Conservation (phyloP, 1,140 invertebrate genomes). For the Philopotamus ludificatus region DNA sequence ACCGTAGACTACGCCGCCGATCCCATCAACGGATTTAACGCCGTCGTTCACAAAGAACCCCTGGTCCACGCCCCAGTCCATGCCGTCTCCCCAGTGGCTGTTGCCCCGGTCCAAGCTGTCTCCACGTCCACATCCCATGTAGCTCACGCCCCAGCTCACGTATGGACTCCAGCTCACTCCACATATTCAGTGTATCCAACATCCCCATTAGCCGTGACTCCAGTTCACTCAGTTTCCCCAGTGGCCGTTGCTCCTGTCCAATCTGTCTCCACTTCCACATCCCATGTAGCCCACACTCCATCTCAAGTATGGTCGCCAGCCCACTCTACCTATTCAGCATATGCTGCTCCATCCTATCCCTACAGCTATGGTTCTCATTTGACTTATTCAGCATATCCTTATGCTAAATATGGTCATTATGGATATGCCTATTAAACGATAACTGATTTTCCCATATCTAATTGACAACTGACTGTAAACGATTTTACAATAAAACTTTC, state of each 20-base stretch:
- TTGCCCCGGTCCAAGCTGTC: slow-evolving; percentile 46
- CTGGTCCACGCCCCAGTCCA: too few species aligned
- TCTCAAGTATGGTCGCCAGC: not conserved
- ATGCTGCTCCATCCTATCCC: too few species aligned
- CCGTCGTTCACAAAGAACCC: slow-evolving; percentile 53
- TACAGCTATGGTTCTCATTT: slow-evolving; percentile 18
- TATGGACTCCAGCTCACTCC: slow-evolving; percentile 41
- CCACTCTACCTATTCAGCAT: slow-evolving; percentile 41
- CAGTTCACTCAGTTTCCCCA: too few species aligned
- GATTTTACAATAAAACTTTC: too few species aligned
- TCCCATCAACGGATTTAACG: slow-evolving; percentile 56
- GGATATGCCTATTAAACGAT: too few species aligned
- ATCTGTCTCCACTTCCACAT: slow-evolving; percentile 32
- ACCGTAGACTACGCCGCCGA: slow-evolving; percentile 61
- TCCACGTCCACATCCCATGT: too few species aligned
- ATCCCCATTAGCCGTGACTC: slow-evolving; percentile 12
- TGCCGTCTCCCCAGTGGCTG: too few species aligned
- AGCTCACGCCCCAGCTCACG: slow-evolving; percentile 34
- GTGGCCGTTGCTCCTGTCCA: slow-evolving; percentile 36
- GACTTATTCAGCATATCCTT: not conserved
- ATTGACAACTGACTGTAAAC: too few species aligned
- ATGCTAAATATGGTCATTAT: too few species aligned
- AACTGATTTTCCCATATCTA: too few species aligned
- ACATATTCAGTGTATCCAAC: slow-evolving; percentile 44
- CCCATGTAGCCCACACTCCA: slow-evolving; percentile 43